Percentiles rank a stretch among this genome's conserved stretches.
Evolutionary conservation across 2,888 invertebrate species (phyloP).

Genomic region (Homarus gammarus): DNA sequence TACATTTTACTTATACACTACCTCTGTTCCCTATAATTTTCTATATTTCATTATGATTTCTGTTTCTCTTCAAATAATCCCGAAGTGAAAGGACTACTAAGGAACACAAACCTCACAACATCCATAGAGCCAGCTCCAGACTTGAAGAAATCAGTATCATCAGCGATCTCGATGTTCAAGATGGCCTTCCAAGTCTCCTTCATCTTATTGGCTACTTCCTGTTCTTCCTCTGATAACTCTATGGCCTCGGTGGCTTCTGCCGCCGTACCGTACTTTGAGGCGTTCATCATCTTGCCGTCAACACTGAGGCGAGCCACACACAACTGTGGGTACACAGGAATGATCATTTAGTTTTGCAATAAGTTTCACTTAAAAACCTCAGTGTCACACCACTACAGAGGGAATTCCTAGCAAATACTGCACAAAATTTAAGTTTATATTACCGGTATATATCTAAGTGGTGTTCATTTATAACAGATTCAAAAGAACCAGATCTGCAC

Average conservation of each 20-base stretch:
- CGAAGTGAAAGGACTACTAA: too few relatives aligned
- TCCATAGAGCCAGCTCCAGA: conserved; percentile 99
- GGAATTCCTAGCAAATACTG: too few relatives aligned
- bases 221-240: conserved; percentile 87
- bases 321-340: conserved; percentile 82
- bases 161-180: conserved; percentile 86
- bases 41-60: background rate
- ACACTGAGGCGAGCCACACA: conserved; percentile 89
- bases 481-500: too few relatives aligned
- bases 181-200: conserved; percentile 91
- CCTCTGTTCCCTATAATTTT: background rate
- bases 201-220: conserved; percentile 84
- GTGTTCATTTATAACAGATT: too few relatives aligned
- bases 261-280: conserved; percentile 86
- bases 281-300: conserved; percentile 89
- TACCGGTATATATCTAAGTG: too few relatives aligned
- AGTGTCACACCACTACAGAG: too few relatives aligned
- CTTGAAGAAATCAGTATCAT: conserved; percentile 93
- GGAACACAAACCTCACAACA: conserved; percentile 83
- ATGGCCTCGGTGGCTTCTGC: conserved; percentile 82
- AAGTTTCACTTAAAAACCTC: too few relatives aligned
- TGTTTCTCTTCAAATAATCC: too few relatives aligned
- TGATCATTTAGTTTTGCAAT: too few relatives aligned
- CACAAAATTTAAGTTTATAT: too few relatives aligned
- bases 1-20: too few relatives aligned